A percentile compares a stretch with the other conserved stretches of the same genome.
Conservation (phyloP, 2,797 vertebrate species). For the Aplochiton taeniatus region DNA sequence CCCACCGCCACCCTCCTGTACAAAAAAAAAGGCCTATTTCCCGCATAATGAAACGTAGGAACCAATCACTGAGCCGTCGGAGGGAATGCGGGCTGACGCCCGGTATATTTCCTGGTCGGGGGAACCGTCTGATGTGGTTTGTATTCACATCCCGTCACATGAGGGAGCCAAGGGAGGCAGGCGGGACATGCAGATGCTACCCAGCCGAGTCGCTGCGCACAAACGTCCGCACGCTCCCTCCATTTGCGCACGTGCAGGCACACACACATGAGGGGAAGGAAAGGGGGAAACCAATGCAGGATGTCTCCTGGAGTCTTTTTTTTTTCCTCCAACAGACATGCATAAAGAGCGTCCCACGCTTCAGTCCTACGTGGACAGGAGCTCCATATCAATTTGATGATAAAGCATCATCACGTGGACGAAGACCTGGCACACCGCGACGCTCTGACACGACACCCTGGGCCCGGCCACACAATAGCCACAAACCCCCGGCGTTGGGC, state of each 20-base stretch:
- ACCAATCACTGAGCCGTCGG: constrained; percentile 68
- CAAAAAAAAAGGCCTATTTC: constrained; percentile 58
- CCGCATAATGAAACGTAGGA: constrained; percentile 77
- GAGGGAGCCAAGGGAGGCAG: constrained; percentile 57
- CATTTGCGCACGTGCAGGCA: constrained; percentile 1
- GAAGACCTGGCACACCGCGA: neutral
- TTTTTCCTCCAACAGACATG: too few species aligned
- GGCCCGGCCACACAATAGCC: neutral
- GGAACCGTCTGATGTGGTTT: constrained; percentile 64
- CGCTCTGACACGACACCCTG: neutral
- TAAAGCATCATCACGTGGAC: too few species aligned
- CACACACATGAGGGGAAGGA: neutral
- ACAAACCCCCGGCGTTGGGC: constrained; percentile 14
- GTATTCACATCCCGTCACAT: constrained; percentile 65
- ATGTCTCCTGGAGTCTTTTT: too few species aligned
- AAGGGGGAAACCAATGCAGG: too few species aligned
- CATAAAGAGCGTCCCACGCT: too few species aligned
- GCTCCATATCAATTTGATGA: too few species aligned
- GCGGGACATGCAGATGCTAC: constrained; percentile 65
- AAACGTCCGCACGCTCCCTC: constrained; percentile 21
- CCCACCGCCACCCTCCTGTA: constrained; percentile 24
- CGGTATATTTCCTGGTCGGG: constrained; percentile 62
- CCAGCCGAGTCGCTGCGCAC: constrained; percentile 46
- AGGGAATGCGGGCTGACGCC: constrained; percentile 68
- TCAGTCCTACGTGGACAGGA: too few species aligned